Conservation (phyloP, 2,797 vertebrate genomes). For the Bucorvus abyssinicus region DNA sequence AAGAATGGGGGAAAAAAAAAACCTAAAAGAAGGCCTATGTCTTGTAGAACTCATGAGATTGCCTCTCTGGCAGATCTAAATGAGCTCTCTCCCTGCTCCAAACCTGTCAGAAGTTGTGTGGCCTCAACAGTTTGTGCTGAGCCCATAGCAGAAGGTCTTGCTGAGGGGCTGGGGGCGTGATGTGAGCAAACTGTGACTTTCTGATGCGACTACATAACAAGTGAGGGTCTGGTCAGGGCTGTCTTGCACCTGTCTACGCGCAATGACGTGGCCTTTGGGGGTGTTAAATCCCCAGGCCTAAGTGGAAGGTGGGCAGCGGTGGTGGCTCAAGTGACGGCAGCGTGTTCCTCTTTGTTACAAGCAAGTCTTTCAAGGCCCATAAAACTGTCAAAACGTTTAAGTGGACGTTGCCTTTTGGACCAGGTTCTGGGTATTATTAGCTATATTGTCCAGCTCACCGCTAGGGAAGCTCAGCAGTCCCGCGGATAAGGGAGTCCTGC, state of each 20-base stretch:
- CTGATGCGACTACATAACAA: accelerated
- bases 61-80: background rate
- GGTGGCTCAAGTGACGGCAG: background rate
- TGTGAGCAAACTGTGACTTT: background rate
- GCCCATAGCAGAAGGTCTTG: background rate
- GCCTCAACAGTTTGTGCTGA: too few relatives aligned
- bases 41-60: background rate
- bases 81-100: background rate
- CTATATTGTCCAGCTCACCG: background rate
- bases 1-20: background rate
- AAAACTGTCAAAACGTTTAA: background rate
- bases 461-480: background rate
- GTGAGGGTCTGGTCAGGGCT: background rate
- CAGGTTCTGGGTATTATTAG: background rate
- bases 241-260: background rate
- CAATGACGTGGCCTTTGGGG: background rate
- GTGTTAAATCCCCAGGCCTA: background rate
- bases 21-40: background rate
- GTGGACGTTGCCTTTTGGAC: background rate
- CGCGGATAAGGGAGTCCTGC: too few relatives aligned
- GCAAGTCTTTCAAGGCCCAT: background rate
- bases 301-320: background rate
- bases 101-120: background rate
- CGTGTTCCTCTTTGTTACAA: background rate
- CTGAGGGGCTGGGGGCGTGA: background rate